phyloP scores from a whole-genome alignment of 2,888 invertebrate species.

The Bugula neritina region DNA sequence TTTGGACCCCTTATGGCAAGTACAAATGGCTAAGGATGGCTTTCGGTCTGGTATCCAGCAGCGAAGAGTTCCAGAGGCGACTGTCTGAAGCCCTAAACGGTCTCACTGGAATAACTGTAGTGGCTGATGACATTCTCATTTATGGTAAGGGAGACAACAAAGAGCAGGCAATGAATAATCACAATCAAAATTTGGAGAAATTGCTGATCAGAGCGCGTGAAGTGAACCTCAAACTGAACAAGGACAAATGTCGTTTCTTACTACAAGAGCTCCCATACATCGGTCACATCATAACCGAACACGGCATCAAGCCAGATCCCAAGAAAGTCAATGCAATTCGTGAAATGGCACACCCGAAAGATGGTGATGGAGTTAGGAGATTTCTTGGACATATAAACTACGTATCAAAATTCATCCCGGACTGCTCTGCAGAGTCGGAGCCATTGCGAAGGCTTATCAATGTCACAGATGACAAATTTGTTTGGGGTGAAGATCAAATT shows the following conservation, averaged over 20 bases:
- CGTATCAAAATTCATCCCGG: slow-evolving; percentile 1
- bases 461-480: not conserved
- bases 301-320: not conserved
- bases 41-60: not conserved
- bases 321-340: not conserved
- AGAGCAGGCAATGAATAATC: not conserved
- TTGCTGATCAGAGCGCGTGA: not conserved
- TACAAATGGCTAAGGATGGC: not conserved
- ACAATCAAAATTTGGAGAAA: not conserved
- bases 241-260: not conserved
- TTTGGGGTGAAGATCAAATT: slow-evolving; percentile 8
- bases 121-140: slow-evolving; percentile 15
- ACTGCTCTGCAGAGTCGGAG: not conserved
- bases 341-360: not conserved
- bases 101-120: not conserved
- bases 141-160: slow-evolving; percentile 1
- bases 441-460: not conserved
- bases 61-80: slow-evolving; percentile 11
- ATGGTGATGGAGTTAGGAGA: slow-evolving; percentile 2
- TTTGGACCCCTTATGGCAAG: slow-evolving; percentile 11
- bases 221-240: slow-evolving; percentile 16
- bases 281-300: not conserved
- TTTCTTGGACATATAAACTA: slow-evolving; percentile 8
- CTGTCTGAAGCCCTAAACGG: not conserved
- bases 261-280: not conserved